Base-by-base conservation (phyloP, 2,113 vertebrate genomes). In the Triplophysa tibetana region DNA sequence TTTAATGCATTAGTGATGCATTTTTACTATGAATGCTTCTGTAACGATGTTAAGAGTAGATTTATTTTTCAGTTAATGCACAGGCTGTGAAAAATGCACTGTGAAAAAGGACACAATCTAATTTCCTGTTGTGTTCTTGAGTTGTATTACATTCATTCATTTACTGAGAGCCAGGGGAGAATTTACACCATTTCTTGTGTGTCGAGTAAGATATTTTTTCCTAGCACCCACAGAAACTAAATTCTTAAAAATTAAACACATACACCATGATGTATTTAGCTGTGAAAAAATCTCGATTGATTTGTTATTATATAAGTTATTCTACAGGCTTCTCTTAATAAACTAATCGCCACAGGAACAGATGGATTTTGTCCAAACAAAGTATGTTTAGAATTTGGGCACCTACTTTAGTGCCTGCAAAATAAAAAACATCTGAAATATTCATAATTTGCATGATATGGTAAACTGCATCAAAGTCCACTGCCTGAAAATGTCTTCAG, bases 391-490 rank as follows among this genome's bases (percentile, higher is more conserved):
- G n/a, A 69, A 56, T 19, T 75, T 43, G 58, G 65, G 21, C 58
- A 68, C 68, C 43, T 60, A 61, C 33, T 61, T 78, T 63, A 26
- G 45, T 75, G 64, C 62, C n/a, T 2, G 10, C 38, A 19, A 80
- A 79, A 33, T 43, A n/a, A 73, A 63, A 29, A 45, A 12, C 69
- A n/a, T 48, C 48, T 70, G 21, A 70, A 83, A 70, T 50, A 9
- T 62, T 64, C 63, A 79, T 70, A 66, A 76, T 72, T 72, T 33
- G 67, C 45, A 21, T 6, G 16, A 38, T 38, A 38, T 62, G 67
- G 43, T 78, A 67, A 65, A 52, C 23, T 58, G 67, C 62, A 81
- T 74, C 29, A 80, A 80, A 65, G 29, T 29, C 56, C 66, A 69
- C 17, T 61, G 43, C 14, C 58, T 70, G 38, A 52, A 10, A 43